These are phyloP conservation scores for Trachymyrmex cornetzi DNA, from an alignment of 1,140 invertebrate genomes.

Conservation along the genomic window DNA sequence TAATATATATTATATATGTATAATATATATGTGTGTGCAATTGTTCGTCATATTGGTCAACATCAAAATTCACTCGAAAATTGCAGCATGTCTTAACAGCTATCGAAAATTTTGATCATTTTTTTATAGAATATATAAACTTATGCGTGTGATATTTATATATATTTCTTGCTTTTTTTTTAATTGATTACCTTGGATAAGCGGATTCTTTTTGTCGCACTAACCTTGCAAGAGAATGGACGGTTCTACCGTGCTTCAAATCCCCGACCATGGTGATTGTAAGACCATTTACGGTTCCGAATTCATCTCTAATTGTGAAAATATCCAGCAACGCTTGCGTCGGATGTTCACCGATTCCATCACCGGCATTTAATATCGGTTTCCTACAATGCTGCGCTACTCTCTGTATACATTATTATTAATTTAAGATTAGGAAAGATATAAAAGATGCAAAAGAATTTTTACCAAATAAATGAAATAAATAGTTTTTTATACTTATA, in stretches of 20 bases:
- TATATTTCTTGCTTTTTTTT: background rate
- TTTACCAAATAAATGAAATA: background rate
- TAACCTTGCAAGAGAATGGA: conserved; percentile 97
- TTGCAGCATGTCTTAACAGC: background rate
- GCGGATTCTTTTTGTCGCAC: background rate
- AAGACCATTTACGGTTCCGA: conserved; percentile 98
- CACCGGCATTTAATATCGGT: conserved; percentile 98
- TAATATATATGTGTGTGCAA: background rate
- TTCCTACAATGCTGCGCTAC: conserved; percentile 94
- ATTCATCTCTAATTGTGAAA: conserved; percentile 99
- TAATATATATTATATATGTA: too few species aligned
- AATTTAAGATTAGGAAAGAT: conserved; percentile 21
- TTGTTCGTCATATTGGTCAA: background rate
- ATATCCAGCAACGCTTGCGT: conserved; percentile 99
- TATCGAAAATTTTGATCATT: background rate
- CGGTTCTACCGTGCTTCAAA: conserved; percentile 98
- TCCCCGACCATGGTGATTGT: conserved; percentile 98
- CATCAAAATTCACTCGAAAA: background rate
- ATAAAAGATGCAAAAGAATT: too few species aligned
- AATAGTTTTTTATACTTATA: too few species aligned
- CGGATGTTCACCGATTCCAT: conserved; percentile 99
- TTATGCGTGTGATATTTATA: background rate
- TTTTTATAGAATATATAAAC: background rate
- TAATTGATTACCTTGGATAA: background rate
- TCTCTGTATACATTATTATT: conserved; percentile 86